phyloP scores from a whole-genome alignment of 1,140 invertebrate species.

The Drosophila lacteicornis region DNA sequence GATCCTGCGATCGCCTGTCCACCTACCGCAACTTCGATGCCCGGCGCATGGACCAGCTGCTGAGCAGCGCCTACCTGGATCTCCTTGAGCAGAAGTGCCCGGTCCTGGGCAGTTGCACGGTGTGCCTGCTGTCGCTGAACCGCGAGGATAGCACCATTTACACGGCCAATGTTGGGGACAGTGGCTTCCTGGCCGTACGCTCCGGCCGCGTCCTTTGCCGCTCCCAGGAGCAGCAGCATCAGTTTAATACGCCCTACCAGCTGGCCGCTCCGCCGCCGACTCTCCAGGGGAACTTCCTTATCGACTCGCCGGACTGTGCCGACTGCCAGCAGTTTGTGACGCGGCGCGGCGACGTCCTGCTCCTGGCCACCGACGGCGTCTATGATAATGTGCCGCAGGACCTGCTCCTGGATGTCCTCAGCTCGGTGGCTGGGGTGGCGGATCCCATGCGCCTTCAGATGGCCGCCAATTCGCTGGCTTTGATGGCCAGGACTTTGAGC shows the following conservation, averaged over 20 bases:
- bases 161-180: slow-evolving; percentile 98
- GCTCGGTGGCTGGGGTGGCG: slow-evolving; percentile 86
- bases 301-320: slow-evolving; percentile 96
- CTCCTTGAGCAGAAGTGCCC: slow-evolving; percentile 85
- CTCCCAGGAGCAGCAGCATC: slow-evolving; percentile 98
- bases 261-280: slow-evolving; percentile 95
- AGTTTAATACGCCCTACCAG: slow-evolving; percentile 99
- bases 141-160: slow-evolving; percentile 94
- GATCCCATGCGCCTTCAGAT: slow-evolving; percentile 91
- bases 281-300: slow-evolving; percentile 91
- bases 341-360: slow-evolving; percentile 96
- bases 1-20: slow-evolving; percentile 45
- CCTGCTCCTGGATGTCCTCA: slow-evolving; percentile 87
- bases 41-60: slow-evolving; percentile 19
- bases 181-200: slow-evolving; percentile 96
- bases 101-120: slow-evolving; percentile 54
- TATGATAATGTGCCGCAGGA: slow-evolving; percentile 98
- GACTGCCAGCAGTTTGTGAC: slow-evolving; percentile 95
- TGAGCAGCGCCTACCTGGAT: slow-evolving; percentile 85
- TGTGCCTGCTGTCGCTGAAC: slow-evolving; percentile 92
- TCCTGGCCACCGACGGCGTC: slow-evolving; percentile 98
- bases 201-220: slow-evolving; percentile 93
- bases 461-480: slow-evolving; percentile 96
- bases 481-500: slow-evolving; percentile 96
- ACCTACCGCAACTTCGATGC: slow-evolving; percentile 17